phyloP scores from a whole-genome alignment of 2,113 vertebrate species.

The Nyctereutes procyonoides region DNA sequence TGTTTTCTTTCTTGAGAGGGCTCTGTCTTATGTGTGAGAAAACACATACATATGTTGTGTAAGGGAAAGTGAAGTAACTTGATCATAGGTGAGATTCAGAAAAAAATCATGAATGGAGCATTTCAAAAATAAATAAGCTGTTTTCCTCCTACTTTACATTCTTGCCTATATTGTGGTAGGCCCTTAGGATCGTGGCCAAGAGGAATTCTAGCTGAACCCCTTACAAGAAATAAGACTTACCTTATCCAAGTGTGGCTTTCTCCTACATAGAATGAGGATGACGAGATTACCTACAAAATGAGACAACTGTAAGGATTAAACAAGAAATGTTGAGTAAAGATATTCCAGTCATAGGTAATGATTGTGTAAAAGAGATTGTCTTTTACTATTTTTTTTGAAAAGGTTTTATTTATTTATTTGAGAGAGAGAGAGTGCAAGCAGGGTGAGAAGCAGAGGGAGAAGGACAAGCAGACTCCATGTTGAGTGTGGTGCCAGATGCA shows the following conservation, averaged over 20 bases:
- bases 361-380: neutral
- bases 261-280: neutral
- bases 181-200: neutral
- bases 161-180: neutral
- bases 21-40: neutral
- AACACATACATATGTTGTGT: fast-evolving
- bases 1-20: neutral
- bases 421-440: neutral
- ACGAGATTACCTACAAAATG: neutral
- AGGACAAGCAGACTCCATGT: neutral
- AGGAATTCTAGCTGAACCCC: neutral
- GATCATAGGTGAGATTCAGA: neutral
- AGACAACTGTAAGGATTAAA: neutral
- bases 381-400: neutral
- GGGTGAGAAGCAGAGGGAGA: neutral
- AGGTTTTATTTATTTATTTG: neutral
- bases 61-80: neutral
- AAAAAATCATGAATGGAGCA: neutral
- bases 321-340: neutral
- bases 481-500: neutral
- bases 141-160: neutral
- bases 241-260: neutral
- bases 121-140: neutral
- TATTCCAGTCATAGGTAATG: neutral
- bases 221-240: neutral